Evolutionary conservation across 1,140 invertebrate genomes (phyloP), one percentile per base, ranked within the genome.

Genomic region (Rhagoletis zephyria): DNA sequence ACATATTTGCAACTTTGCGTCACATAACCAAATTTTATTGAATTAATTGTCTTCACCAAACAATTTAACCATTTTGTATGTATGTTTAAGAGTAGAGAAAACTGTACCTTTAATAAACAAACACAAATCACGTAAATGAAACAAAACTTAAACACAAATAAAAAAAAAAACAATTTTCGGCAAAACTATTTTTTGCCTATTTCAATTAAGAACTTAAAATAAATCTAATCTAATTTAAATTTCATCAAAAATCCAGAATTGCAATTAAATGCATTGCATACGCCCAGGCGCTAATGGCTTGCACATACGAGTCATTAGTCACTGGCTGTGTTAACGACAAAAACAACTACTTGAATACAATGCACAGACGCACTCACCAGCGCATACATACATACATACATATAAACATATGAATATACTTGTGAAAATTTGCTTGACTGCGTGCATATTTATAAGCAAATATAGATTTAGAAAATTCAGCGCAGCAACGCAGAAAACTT

Each of bases 361-460:
- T 30, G 42, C 64, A 42, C 30, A 2, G 9, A 42, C 12, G 10
- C 10, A 70, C 10, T 10, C 10, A 30, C 40, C 5, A 1, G 10
- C 14, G 30, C 42, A 74, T 19, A 51, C 7, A 56, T 42, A 14
- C 3, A 30, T 1, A 30, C 30, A 30, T 30, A 30, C 30, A 77
- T 1, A 48, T 14, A 56, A 19, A 51, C 19, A 56, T 16, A 7
- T 56, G 51, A 1, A 56, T 10, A 56, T 56, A 7, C 51, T 56
- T 70, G 16, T 48, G 10, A 14, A 63, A 4, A 63, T 16, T 16
- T 63, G 12, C 6, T 48, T 81, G 48, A 56, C 56, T 81, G 45
- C 74, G 45, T 56, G 48, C 74, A 56, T 81, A 81, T 81, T 81
- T 56, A 30, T 81, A 81, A 81, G 48, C 74, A 81, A 81, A 81